phyloP scores from a whole-genome alignment of 2,888 invertebrate species.

The Proisotoma minuta region DNA sequence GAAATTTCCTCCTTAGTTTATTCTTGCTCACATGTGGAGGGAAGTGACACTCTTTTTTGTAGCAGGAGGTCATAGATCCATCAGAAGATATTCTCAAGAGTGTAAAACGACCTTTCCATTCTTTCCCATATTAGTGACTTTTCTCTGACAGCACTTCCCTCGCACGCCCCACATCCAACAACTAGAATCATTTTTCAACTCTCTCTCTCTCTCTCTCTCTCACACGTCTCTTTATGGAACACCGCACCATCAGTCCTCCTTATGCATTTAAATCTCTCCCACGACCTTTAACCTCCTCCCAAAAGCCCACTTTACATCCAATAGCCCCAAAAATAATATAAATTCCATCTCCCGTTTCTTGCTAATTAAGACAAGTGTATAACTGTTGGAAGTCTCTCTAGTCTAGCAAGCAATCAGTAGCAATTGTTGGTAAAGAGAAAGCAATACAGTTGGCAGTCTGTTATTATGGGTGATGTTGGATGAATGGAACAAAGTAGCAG shows the following conservation, averaged over 20 bases:
- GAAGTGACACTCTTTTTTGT: background rate
- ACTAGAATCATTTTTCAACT: slow-evolving; percentile 15
- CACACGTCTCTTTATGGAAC: slow-evolving; percentile 13
- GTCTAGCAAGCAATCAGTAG: too few species aligned
- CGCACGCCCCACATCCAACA: too few species aligned
- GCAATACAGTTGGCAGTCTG: too few species aligned
- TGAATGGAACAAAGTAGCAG: too few species aligned
- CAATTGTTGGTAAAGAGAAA: too few species aligned
- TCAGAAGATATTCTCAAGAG: slow-evolving; percentile 13
- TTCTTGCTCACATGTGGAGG: background rate
- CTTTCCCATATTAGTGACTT: slow-evolving; percentile 6
- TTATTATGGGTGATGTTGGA: too few species aligned
- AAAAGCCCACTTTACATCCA: too few species aligned
- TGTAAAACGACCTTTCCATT: slow-evolving; percentile 13
- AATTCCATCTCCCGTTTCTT: too few species aligned
- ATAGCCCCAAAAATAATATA: too few species aligned
- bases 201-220: background rate
- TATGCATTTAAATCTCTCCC: slow-evolving; percentile 8
- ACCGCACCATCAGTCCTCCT: slow-evolving; percentile 1
- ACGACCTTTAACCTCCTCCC: too few species aligned
- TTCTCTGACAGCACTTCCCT: background rate
- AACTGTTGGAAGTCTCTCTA: too few species aligned
- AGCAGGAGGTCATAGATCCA: slow-evolving; percentile 4
- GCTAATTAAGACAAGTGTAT: too few species aligned
- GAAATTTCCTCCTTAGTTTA: background rate